phyloP scores from a whole-genome alignment of 2,797 vertebrate species.

The Poeciliopsis presidionis region DNA sequence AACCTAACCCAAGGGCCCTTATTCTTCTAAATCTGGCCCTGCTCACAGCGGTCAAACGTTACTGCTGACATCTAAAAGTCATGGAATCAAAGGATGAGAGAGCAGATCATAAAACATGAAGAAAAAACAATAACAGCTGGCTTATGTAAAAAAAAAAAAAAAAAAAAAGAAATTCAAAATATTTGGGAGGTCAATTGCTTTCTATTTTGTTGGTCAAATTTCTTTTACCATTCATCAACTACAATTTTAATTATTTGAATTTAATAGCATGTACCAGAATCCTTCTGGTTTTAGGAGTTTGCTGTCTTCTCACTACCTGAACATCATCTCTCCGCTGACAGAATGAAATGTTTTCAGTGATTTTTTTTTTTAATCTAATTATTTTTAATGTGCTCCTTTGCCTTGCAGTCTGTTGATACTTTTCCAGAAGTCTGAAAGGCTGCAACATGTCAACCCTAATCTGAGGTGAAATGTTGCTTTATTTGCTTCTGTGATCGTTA shows the following conservation, averaged over 20 bases:
- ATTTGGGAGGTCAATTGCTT: too few species aligned
- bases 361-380: neutral
- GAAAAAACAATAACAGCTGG: too few species aligned
- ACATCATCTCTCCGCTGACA: neutral
- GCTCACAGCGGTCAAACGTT: slow-evolving; percentile 35
- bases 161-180: too few species aligned
- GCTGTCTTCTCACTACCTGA: neutral
- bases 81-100: slow-evolving; percentile 37
- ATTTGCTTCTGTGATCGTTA: neutral
- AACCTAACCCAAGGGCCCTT: too few species aligned
- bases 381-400: neutral
- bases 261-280: neutral
- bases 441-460: neutral
- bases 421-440: neutral
- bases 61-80: slow-evolving; percentile 50
- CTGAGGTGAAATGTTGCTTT: slow-evolving; percentile 1
- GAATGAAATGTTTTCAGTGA: neutral
- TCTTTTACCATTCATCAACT: too few species aligned
- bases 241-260: too few species aligned
- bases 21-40: too few species aligned
- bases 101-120: neutral
- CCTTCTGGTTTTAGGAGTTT: neutral
- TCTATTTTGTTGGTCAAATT: too few species aligned
- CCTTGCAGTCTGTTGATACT: neutral
- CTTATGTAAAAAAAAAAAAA: too few species aligned